phyloP scores from a whole-genome alignment of 2,797 vertebrate species.

The Neosalanx taihuensis region DNA sequence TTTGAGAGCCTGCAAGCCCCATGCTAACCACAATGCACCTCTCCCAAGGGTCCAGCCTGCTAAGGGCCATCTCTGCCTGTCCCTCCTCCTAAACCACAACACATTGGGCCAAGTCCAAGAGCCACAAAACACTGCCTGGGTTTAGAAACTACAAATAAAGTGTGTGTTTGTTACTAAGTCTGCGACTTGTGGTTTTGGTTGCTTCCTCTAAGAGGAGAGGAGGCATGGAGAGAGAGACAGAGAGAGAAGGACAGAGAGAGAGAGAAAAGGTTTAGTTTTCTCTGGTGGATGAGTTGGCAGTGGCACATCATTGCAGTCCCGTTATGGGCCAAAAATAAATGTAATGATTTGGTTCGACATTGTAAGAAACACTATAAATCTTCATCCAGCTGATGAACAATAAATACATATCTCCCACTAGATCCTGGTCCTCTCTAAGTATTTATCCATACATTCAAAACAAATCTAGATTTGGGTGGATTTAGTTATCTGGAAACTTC shows the following conservation, averaged over 20 bases:
- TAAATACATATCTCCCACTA: too few relatives aligned
- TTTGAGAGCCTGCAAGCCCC: constrained; percentile 59
- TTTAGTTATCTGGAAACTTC: constrained; percentile 60
- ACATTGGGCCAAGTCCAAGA: constrained; percentile 30
- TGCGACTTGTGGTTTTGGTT: background rate
- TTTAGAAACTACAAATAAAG: constrained; percentile 33
- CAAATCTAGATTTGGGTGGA: constrained; percentile 15
- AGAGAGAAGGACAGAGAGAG: constrained; percentile 23
- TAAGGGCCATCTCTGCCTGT: constrained; percentile 11
- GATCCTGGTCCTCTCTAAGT: too few relatives aligned
- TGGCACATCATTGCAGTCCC: too few relatives aligned
- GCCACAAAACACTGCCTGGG: constrained; percentile 37
- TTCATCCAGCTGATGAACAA: too few relatives aligned
- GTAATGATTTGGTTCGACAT: too few relatives aligned
- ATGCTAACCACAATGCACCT: constrained; percentile 42
- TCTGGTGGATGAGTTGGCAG: too few relatives aligned
- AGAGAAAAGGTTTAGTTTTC: too few relatives aligned
- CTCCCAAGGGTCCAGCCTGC: constrained; percentile 26
- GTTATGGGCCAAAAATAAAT: too few relatives aligned
- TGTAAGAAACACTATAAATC: too few relatives aligned
- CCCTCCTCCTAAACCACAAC: constrained; percentile 25
- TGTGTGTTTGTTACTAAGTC: background rate
- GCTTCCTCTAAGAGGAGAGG: background rate
- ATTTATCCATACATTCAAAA: too few relatives aligned
- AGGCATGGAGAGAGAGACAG: constrained; percentile 5